phyloP scores from a whole-genome alignment of 2,888 invertebrate species.

The Alitta virens region DNA sequence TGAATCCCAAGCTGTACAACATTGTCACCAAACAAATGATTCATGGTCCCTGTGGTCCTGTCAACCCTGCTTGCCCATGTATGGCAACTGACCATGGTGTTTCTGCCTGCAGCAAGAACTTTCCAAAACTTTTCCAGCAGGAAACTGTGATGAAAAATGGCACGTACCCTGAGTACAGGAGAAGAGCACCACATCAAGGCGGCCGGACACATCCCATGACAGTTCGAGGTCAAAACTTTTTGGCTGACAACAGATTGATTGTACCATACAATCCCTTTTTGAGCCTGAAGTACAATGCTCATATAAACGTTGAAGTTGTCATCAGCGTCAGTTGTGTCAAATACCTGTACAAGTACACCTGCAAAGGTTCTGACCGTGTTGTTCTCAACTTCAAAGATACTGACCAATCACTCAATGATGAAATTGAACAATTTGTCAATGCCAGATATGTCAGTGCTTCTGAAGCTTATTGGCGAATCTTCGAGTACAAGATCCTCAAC shows the following conservation, averaged over 20 bases:
- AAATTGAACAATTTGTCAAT: too few relatives aligned
- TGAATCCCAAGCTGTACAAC: conserved; percentile 25
- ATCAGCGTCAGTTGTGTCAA: conserved; percentile 32
- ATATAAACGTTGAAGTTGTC: conserved; percentile 54
- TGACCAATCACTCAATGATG: neutral
- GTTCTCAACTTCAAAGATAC: neutral
- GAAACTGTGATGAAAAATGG: conserved; percentile 1
- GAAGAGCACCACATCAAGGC: conserved; percentile 4
- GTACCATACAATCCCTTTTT: conserved; percentile 49
- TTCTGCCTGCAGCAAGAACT: conserved; percentile 32
- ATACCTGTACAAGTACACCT: conserved; percentile 41
- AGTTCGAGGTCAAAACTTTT: neutral
- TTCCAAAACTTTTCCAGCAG: neutral
- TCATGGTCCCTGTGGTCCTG: conserved; percentile 37
- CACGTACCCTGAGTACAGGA: conserved; percentile 11
- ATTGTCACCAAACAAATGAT: conserved; percentile 32
- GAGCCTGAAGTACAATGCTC: conserved; percentile 35
- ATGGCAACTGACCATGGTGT: conserved; percentile 31
- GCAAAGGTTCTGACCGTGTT: conserved; percentile 1
- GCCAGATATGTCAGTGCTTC: too few relatives aligned
- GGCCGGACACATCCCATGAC: neutral
- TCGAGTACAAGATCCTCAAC: too few relatives aligned
- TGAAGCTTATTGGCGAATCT: too few relatives aligned
- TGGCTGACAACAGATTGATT: conserved; percentile 26
- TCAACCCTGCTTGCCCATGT: conserved; percentile 24